These are phyloP conservation scores for Corythornis vintsioides DNA, from an alignment of 2,113 vertebrate species.

Conservation along the genomic window DNA sequence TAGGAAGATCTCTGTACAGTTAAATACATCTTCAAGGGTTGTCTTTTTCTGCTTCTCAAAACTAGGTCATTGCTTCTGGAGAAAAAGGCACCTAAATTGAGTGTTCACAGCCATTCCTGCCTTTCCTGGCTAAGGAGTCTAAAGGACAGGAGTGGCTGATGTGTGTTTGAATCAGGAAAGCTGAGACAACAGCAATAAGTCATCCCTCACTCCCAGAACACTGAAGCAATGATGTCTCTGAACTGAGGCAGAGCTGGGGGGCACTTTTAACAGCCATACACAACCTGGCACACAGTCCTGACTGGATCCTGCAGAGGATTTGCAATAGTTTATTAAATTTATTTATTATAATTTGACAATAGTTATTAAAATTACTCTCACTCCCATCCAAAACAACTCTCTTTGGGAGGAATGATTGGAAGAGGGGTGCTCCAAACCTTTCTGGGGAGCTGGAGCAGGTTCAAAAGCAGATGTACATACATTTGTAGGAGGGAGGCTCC, in stretches of 20 bases:
- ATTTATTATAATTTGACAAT: too few species aligned
- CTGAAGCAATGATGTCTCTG: rapidly evolving
- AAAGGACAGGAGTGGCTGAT: background rate
- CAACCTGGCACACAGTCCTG: background rate
- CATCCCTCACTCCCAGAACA: background rate
- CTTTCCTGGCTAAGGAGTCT: background rate
- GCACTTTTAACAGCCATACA: background rate
- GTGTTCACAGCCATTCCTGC: background rate
- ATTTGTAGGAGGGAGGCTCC: rapidly evolving
- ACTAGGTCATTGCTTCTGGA: background rate
- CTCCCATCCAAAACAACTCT: background rate
- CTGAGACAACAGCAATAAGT: background rate
- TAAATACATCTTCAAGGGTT: background rate
- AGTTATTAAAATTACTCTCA: background rate
- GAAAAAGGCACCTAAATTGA: background rate
- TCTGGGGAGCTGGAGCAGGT: background rate
- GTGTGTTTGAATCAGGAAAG: background rate
- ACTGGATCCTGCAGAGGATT: background rate
- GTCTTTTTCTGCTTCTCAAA: background rate
- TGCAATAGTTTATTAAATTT: too few species aligned
- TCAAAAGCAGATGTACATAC: background rate
- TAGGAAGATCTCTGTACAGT: background rate
- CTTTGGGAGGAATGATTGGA: background rate
- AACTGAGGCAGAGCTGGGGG: background rate
- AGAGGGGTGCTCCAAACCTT: background rate